Conservation (phyloP, 2,888 invertebrate species). For the Pterostichus madidus region DNA sequence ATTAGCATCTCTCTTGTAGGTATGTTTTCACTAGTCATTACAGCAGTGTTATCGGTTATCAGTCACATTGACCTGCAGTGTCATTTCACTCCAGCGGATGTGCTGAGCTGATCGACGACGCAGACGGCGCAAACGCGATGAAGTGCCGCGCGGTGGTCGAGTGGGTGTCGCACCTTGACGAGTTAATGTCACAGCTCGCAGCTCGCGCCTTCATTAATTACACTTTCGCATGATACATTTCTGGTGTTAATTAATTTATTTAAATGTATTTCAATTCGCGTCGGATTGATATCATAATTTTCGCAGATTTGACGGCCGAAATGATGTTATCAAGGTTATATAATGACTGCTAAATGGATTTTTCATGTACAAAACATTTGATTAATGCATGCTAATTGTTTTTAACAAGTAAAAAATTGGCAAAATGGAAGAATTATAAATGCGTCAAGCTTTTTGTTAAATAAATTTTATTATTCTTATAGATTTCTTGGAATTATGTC, state of each 20-base stretch:
- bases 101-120: too few species aligned
- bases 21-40: too few species aligned
- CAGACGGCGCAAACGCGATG: too few species aligned
- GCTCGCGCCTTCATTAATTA: slow-evolving; percentile 60
- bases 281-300: slow-evolving; percentile 64
- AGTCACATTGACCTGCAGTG: too few species aligned
- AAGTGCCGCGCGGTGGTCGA: slow-evolving; percentile 4
- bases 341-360: slow-evolving; percentile 64
- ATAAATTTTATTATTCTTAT: background rate
- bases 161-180: slow-evolving; percentile 51
- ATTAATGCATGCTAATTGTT: slow-evolving; percentile 63
- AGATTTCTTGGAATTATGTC: slow-evolving; percentile 4
- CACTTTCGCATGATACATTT: slow-evolving; percentile 57
- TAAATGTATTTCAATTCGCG: slow-evolving; percentile 62
- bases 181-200: slow-evolving; percentile 25
- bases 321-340: slow-evolving; percentile 61
- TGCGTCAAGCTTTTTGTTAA: background rate
- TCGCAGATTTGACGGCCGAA: slow-evolving; percentile 63
- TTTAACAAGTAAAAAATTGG: slow-evolving; percentile 9
- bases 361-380: slow-evolving; percentile 63
- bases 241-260: slow-evolving; percentile 66
- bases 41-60: too few species aligned
- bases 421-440: background rate
- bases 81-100: too few species aligned
- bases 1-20: too few species aligned